Base-by-base conservation (phyloP, 2,888 invertebrate genomes). In the Sarcophaga variegata region DNA sequence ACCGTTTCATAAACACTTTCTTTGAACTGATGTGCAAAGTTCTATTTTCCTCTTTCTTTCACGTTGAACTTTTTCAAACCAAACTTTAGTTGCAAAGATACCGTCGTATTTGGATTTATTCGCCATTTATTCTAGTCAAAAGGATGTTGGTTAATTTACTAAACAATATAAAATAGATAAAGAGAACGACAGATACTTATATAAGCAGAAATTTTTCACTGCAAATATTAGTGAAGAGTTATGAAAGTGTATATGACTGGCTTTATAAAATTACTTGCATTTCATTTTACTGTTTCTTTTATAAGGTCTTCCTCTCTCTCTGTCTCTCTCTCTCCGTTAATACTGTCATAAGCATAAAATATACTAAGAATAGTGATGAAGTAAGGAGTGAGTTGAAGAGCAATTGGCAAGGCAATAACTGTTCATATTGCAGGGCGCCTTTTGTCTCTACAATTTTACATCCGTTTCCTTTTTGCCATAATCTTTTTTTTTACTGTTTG, bases 271-370 rank as follows among this genome's bases (percentile, higher is more conserved):
- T 69, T 49, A 70, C 20, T 14, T 54, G 54, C 14, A 54, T 54
- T 54, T 14, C 4, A 49, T 49, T 49, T 14, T 49, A 49, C 4
- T 14, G 14, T 14, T 10, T 37, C 37, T 37, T 54, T 54, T 54
- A 54, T 54, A 54, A 54, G 10, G 8, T 8, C 8, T 37, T 1
- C 8, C 14, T 14, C 0, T 49, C 14, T 49, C 4, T 14, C 49
- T 14, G 0, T 49, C 14, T 49, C 4, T 14, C 4, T 54, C 14
- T 54, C 8, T 80, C 75, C 70, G 70, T 70, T 80, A 80, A 80
- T 80, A 71, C 71, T 84, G 76, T 81, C 84, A 76, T 85, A 81
- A 81, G 71, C 80, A 74, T 83, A 72, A 83, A 78, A 78, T 83
- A 74, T 37, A 37, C 37, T 37, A 37, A 37, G 59, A 59, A 62